These are phyloP conservation scores for Chelonus formosanus DNA, from an alignment of 2,888 invertebrate species.

Conservation along the genomic window DNA sequence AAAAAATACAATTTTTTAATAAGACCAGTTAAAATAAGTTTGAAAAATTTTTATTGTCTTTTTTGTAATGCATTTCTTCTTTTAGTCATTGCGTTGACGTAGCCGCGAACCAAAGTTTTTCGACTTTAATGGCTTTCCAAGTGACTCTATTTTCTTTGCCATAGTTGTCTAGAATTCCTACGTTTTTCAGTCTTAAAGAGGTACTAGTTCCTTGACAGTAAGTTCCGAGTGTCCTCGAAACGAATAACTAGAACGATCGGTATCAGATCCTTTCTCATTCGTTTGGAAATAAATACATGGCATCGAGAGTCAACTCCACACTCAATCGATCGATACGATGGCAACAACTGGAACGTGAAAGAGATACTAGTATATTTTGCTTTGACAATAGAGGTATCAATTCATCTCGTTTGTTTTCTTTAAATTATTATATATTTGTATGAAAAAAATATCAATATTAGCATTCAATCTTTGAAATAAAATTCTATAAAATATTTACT, in stretches of 20 bases:
- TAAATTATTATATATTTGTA: background rate
- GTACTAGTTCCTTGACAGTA: slow-evolving; percentile 1
- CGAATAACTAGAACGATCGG: slow-evolving; percentile 26
- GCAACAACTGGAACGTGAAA: slow-evolving; percentile 13
- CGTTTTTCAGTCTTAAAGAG: background rate
- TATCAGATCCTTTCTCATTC: slow-evolving; percentile 14
- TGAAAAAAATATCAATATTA: no score
- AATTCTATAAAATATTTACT: no score
- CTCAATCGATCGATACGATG: slow-evolving; percentile 3
- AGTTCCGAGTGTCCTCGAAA: slow-evolving; percentile 16
- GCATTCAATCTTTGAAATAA: no score
- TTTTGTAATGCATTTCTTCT: slow-evolving; percentile 6
- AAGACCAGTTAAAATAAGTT: background rate
- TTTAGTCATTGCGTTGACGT: slow-evolving; percentile 31
- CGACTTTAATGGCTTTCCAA: slow-evolving; percentile 42
- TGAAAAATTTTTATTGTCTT: background rate
- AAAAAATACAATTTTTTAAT: background rate
- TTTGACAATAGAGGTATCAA: slow-evolving; percentile 11
- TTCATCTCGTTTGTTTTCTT: slow-evolving; percentile 11
- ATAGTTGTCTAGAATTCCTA: slow-evolving; percentile 20
- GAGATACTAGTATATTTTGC: slow-evolving; percentile 7
- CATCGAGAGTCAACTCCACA: background rate
- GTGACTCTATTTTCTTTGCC: slow-evolving; percentile 36
- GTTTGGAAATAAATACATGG: slow-evolving; percentile 21
- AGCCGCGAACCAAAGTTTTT: slow-evolving; percentile 38